phyloP scores from a whole-genome alignment of 2,797 vertebrate species.

The Catharus ustulatus region DNA sequence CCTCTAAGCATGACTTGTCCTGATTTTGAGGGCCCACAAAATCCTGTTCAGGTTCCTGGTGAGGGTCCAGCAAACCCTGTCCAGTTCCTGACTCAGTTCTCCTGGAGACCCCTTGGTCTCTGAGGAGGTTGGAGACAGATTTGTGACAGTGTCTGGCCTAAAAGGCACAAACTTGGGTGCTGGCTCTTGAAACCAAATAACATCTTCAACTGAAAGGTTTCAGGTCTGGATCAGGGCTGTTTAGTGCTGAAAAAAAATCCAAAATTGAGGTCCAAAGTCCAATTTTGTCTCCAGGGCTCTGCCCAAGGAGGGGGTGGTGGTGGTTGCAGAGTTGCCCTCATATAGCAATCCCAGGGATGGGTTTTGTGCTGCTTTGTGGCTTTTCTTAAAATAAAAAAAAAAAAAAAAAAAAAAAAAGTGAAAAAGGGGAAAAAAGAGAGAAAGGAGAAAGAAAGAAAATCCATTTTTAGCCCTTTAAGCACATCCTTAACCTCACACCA shows the following conservation, averaged over 20 bases:
- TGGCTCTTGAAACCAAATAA: accelerated
- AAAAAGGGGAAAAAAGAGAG: too few relatives aligned
- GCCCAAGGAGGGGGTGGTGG: neutral
- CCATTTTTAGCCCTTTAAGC: constrained; percentile 24
- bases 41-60: neutral
- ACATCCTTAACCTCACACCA: constrained; percentile 27
- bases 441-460: neutral
- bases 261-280: neutral
- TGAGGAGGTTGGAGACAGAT: neutral
- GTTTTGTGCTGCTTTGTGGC: neutral
- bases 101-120: neutral
- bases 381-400: neutral
- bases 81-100: neutral
- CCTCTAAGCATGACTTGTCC: neutral
- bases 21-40: neutral
- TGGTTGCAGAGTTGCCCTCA: neutral
- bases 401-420: too few relatives aligned
- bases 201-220: neutral
- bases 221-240: neutral
- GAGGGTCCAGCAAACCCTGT: neutral
- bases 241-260: neutral
- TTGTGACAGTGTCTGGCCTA: neutral
- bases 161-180: neutral
- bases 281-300: neutral
- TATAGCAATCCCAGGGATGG: neutral